Conservation (phyloP, 2,888 invertebrate genomes). For the Acheta domesticus region DNA sequence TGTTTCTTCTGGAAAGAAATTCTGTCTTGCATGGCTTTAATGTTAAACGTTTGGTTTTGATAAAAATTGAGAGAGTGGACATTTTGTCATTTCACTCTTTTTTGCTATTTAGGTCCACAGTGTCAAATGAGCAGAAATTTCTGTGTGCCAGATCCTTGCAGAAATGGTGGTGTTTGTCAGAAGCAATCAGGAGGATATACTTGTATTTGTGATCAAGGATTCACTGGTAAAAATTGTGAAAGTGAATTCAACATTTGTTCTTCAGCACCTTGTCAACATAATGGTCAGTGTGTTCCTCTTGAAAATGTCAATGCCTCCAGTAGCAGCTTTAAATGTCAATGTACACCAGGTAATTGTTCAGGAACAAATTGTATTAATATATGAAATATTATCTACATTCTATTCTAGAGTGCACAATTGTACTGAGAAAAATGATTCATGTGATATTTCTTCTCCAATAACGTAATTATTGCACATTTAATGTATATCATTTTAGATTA, state of each 20-base stretch:
- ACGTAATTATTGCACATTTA: conserved; percentile 25
- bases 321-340: conserved; percentile 59
- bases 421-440: not conserved
- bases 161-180: conserved; percentile 59
- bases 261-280: conserved; percentile 60
- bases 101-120: conserved; percentile 50
- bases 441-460: conserved; percentile 12
- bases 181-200: conserved; percentile 52
- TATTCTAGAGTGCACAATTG: too few species aligned
- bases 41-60: not conserved
- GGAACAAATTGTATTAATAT: not conserved
- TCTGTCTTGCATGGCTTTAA: conserved; percentile 51
- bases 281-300: conserved; percentile 57
- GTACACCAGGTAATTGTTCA: conserved; percentile 51
- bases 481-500: conserved; percentile 50
- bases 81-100: not conserved
- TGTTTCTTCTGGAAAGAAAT: conserved; percentile 40
- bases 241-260: conserved; percentile 56
- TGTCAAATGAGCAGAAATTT: conserved; percentile 55
- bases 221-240: conserved; percentile 58
- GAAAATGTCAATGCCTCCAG: conserved; percentile 40
- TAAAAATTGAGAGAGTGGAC: too few species aligned
- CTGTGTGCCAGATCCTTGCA: conserved; percentile 53
- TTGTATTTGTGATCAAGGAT: conserved; percentile 58
- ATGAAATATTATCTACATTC: too few species aligned